Evolutionary conservation across 2,797 vertebrate genomes (phyloP).

Genomic region (Stomatorhinus walkeri): DNA sequence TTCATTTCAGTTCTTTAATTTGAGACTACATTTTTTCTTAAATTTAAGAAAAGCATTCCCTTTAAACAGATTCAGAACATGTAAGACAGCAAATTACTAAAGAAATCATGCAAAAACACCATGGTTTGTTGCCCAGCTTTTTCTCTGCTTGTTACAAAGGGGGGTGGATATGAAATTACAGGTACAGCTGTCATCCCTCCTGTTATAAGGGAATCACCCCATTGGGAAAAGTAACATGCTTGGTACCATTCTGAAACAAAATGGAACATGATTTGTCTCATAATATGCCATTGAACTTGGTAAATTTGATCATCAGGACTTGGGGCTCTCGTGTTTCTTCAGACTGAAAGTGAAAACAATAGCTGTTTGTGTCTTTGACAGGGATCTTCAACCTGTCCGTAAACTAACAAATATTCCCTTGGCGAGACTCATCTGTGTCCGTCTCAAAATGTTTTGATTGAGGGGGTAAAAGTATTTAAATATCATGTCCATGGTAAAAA

Average conservation of each 20-base stretch:
- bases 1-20: background rate
- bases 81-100: background rate
- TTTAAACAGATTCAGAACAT: background rate
- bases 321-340: background rate
- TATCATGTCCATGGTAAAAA: background rate
- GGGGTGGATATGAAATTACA: background rate
- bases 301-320: background rate
- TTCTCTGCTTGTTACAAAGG: background rate
- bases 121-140: background rate
- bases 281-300: background rate
- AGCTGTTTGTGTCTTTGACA: background rate
- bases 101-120: background rate
- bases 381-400: background rate
- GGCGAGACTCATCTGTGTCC: background rate
- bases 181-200: background rate
- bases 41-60: background rate
- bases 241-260: background rate
- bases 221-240: background rate
- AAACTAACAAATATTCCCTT: background rate
- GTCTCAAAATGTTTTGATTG: background rate
- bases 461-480: background rate
- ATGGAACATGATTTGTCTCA: background rate
- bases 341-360: background rate
- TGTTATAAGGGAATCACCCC: background rate
- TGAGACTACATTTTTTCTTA: background rate